Percentiles rank a stretch among this genome's conserved stretches.
Evolutionary conservation across 2,888 invertebrate genomes (phyloP).

Genomic region (Agrypnus murinus): DNA sequence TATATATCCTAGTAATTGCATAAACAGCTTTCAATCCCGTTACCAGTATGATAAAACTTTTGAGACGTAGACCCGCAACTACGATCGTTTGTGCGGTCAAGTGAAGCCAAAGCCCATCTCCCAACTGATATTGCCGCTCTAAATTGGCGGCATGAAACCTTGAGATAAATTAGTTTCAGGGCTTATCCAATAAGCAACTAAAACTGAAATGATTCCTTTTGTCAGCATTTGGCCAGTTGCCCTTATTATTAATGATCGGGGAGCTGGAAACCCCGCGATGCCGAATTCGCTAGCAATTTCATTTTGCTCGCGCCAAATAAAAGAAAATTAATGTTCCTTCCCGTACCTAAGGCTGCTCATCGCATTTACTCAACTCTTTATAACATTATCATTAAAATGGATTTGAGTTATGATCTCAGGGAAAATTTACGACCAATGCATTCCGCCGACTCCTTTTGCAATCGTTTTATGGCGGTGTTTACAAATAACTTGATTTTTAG

Average conservation of each 20-base stretch:
- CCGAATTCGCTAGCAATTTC: conserved; percentile 59
- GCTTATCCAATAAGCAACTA: conserved; percentile 54
- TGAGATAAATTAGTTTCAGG: conserved; percentile 53
- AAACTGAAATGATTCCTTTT: conserved; percentile 55
- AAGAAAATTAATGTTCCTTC: conserved; percentile 60
- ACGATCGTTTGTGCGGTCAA: conserved; percentile 43
- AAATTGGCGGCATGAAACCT: conserved; percentile 52
- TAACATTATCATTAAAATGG: conserved; percentile 58
- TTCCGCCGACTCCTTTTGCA: conserved; percentile 30
- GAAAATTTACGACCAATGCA: conserved; percentile 46
- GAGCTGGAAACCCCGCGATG: conserved; percentile 52
- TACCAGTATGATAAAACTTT: conserved; percentile 41
- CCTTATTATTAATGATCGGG: conserved; percentile 56
- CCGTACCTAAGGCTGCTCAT: conserved; percentile 56
- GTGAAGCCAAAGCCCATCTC: conserved; percentile 43
- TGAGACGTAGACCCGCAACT: conserved; percentile 34
- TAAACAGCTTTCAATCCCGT: conserved; percentile 46
- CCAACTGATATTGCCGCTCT: conserved; percentile 41
- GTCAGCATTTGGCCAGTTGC: conserved; percentile 57
- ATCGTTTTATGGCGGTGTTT: conserved; percentile 37
- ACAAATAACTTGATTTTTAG: conserved; percentile 40
- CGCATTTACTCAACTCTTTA: conserved; percentile 56
- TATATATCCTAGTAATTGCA: conserved; percentile 35
- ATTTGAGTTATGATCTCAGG: conserved; percentile 53
- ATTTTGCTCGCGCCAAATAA: conserved; percentile 59